These are phyloP conservation scores for Phylloscopus trochiloides DNA, from an alignment of 2,113 vertebrate species.

Conservation along the genomic window DNA sequence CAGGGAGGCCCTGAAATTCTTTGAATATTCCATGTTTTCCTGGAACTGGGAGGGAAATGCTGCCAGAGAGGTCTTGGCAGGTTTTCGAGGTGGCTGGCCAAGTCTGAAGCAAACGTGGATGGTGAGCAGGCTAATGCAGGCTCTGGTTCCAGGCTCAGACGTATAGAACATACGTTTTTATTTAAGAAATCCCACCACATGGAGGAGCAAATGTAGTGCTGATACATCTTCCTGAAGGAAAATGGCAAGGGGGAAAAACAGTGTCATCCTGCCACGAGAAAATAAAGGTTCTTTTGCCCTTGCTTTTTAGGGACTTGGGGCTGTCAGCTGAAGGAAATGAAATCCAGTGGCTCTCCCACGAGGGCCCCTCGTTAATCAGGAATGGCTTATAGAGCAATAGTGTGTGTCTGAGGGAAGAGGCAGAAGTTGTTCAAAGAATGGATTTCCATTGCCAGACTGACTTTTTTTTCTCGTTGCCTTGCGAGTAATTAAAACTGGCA, in stretches of 20 bases:
- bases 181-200: slow-evolving; percentile 51
- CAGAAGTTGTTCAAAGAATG: slow-evolving; percentile 49
- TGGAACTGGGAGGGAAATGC: slow-evolving; percentile 44
- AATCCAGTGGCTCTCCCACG: slow-evolving; percentile 59
- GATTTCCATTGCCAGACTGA: slow-evolving; percentile 26
- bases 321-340: slow-evolving; percentile 25
- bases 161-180: slow-evolving; percentile 15
- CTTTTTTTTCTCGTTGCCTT: slow-evolving; percentile 1
- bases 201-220: slow-evolving; percentile 33
- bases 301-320: slow-evolving; percentile 29
- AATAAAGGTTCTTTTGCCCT: neutral
- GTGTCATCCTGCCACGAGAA: neutral
- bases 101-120: slow-evolving; percentile 51
- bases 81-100: slow-evolving; percentile 57
- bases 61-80: slow-evolving; percentile 58
- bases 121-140: neutral
- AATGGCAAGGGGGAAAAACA: neutral
- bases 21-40: slow-evolving; percentile 59
- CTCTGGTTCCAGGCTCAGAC: neutral
- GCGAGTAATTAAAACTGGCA: slow-evolving; percentile 31
- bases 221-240: slow-evolving; percentile 1
- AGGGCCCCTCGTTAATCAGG: slow-evolving; percentile 44
- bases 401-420: slow-evolving; percentile 24
- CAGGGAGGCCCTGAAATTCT: slow-evolving; percentile 43
- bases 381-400: slow-evolving; percentile 42